A percentile compares a stretch with the other conserved stretches of the same genome.
Evolutionary conservation across 2,888 invertebrate species (phyloP).

Genomic region (Agriopis aurantiaria): DNA sequence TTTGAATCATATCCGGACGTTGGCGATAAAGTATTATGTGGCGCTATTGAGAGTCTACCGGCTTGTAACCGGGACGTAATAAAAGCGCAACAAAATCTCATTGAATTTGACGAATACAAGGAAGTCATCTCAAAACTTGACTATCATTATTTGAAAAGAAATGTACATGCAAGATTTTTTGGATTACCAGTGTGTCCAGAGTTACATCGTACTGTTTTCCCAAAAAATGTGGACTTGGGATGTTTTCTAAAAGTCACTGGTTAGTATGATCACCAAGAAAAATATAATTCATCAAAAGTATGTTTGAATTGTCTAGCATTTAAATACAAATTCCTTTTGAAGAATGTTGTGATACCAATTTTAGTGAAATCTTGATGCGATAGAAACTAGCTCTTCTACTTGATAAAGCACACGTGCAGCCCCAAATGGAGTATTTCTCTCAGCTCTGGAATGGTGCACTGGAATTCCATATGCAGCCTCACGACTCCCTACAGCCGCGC

Average conservation of each 20-base stretch:
- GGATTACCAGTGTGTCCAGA: conserved; percentile 90
- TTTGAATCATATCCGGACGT: conserved; percentile 89
- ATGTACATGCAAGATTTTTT: conserved; percentile 89
- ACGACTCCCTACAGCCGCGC: too few species aligned
- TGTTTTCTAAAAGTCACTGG: conserved; percentile 91
- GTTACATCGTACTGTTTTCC: conserved; percentile 88
- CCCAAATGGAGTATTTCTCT: too few species aligned
- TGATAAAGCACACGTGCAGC: too few species aligned
- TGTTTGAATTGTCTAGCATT: too few species aligned
- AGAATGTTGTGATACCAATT: too few species aligned
- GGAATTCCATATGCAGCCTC: too few species aligned
- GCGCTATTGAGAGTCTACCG: conserved; percentile 87
- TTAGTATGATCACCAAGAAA: conserved; percentile 47
- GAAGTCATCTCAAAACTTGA: conserved; percentile 60
- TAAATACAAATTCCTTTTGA: too few species aligned
- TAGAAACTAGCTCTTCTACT: too few species aligned
- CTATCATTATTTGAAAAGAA: conserved; percentile 83
- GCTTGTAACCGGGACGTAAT: conserved; percentile 88
- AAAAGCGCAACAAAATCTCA: conserved; percentile 86
- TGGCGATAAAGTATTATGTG: conserved; percentile 89
- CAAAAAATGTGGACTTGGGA: conserved; percentile 90
- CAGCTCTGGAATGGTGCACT: too few species aligned
- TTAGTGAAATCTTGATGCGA: too few species aligned
- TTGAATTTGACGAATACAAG: conserved; percentile 74
- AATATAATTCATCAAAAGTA: too few species aligned